These are phyloP conservation scores for Pelusios castaneus DNA, from an alignment of 2,113 vertebrate genomes.

Conservation along the genomic window DNA sequence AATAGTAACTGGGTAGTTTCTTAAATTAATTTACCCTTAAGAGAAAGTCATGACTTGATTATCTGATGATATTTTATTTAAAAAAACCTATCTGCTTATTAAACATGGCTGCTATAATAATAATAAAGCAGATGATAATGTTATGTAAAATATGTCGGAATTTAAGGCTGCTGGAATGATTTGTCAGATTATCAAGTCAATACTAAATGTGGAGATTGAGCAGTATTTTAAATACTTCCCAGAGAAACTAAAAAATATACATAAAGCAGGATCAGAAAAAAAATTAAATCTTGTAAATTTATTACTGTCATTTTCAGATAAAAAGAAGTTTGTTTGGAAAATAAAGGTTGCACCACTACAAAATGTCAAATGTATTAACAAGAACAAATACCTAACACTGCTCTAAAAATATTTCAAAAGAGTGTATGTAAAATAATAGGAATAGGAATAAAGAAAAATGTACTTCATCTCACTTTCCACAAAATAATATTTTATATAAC, in stretches of 20 bases:
- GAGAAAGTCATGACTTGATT: constrained; percentile 84
- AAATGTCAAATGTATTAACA: constrained; percentile 70
- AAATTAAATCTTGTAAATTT: constrained; percentile 72
- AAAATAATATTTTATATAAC: constrained; percentile 80
- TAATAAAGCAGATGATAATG: constrained; percentile 82
- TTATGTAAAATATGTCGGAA: constrained; percentile 82
- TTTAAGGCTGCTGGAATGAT: constrained; percentile 83
- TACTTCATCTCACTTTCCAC: constrained; percentile 81
- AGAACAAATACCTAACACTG: constrained; percentile 75
- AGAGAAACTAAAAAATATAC: constrained; percentile 62
- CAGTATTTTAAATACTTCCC: constrained; percentile 77
- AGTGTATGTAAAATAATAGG: constrained; percentile 78
- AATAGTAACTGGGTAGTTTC: constrained; percentile 81
- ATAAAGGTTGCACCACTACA: constrained; percentile 71
- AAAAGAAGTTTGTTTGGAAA: constrained; percentile 67
- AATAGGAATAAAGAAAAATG: constrained; percentile 73
- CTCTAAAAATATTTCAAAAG: constrained; percentile 78
- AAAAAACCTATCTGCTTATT: constrained; percentile 84
- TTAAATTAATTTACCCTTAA: constrained; percentile 87
- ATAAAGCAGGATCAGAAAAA: constrained; percentile 72
- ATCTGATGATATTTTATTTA: constrained; percentile 86
- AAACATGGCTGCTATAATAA: constrained; percentile 87
- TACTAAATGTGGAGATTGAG: constrained; percentile 71
- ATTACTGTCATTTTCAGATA: constrained; percentile 73
- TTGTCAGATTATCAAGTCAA: constrained; percentile 80